Base-by-base conservation (phyloP, 30 jellyfish, hydroid and myxozoan species). In the Aurelia coerulea region DNA sequence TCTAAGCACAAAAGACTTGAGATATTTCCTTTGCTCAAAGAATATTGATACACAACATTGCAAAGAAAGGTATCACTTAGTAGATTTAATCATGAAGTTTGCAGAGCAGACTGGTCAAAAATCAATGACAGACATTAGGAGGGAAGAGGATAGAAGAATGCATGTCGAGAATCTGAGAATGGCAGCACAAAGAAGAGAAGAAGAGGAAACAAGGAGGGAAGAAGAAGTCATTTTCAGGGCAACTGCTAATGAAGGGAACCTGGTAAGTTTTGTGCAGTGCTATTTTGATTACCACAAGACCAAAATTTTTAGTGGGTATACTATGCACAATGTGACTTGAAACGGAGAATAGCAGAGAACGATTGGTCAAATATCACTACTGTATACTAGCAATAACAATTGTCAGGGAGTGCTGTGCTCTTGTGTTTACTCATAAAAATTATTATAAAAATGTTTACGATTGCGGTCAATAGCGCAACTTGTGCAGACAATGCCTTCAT, bases 11-110 rank as follows among this genome's bases (percentile, higher is more conserved):
- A 90, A 90, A 76, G 98, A 95, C 65, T 73, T 95, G 74, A 75
- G 86, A 51, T 75, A 70, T 29, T 95, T 85, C 66, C 90, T 95
- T 10, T 33, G 82, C 16, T 63, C 85, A 37, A 87, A 80, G n/a
- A 73, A 88, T 37, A 90, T 95, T 64, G 79, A 97, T 18, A 85
- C 91, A 11, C 71, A 79, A 46, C 23, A 80, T 80, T 95, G 99
- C 96, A 90, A 74, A 51, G 99, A 95, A 65, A 90, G 84, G 54
- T 90, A 68, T 49, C 96, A 95, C 58, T 77, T 95, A 18, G 90
- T 95, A 2, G 99, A 95, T 77, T 74, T 90, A 78, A 70, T 95
- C 11, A 95, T 95, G 99, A 89, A 90, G 73, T 95, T 90, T 82
- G 99, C 99, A 35, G 98, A 90, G 78, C 34, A 74, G 35, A 70